phyloP scores from a whole-genome alignment of 1,140 invertebrate species.

The Tachypleus tridentatus region DNA sequence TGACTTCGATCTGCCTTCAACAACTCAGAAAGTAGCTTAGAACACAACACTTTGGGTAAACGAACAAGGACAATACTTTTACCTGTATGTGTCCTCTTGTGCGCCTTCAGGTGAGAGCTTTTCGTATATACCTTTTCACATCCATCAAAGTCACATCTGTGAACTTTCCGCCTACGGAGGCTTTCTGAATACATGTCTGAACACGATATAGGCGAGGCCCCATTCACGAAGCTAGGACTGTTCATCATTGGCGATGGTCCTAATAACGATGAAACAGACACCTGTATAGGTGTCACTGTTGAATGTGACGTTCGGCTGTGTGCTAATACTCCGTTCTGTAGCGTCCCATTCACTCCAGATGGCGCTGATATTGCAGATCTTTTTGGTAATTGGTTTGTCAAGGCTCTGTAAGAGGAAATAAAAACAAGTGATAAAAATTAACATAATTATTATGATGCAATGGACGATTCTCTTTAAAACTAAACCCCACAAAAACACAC shows the following conservation, averaged over 20 bases:
- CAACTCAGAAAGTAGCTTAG: too few species aligned
- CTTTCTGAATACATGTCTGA: constrained; percentile 33
- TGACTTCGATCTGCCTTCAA: too few species aligned
- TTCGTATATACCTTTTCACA: constrained; percentile 93
- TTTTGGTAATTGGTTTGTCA: constrained; percentile 9
- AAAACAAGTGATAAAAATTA: too few species aligned
- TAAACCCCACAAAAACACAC: too few species aligned
- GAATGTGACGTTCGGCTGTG: not conserved
- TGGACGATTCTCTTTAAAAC: too few species aligned
- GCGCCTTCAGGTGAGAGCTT: constrained; percentile 84
- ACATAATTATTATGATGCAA: too few species aligned
- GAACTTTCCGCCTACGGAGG: constrained; percentile 56
- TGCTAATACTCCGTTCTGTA: constrained; percentile 8
- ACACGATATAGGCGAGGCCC: constrained; percentile 15
- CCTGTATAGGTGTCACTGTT: too few species aligned
- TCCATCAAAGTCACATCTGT: constrained; percentile 72
- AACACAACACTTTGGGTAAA: too few species aligned
- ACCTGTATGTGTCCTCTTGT: constrained; percentile 86
- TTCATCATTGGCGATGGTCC: not conserved
- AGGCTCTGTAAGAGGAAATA: constrained; percentile 9
- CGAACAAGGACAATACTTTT: constrained; percentile 8
- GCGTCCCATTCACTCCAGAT: constrained; percentile 6
- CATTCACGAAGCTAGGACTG: constrained; percentile 8
- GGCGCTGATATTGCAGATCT: not conserved
- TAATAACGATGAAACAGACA: not conserved